Evolutionary conservation across 2,888 invertebrate species (phyloP), one percentile per base, ranked within the genome.

Genomic region (Fissipunctia ypsillon): DNA sequence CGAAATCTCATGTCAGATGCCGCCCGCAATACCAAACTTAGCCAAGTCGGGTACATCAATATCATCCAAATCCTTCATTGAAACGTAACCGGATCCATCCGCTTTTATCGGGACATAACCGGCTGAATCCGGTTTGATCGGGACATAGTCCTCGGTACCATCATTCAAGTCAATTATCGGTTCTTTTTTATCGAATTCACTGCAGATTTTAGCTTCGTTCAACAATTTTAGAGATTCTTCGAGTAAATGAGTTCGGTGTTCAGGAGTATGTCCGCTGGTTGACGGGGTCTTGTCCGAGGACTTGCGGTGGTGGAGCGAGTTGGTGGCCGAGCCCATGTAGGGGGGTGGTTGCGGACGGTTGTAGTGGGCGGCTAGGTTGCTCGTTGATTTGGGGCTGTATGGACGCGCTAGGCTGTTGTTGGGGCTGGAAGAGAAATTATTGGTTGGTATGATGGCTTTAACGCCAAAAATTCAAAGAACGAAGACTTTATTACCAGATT

Each of bases 401-500:
- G 96, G 94, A 9, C 97, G 95, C 41, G 92, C 95, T 3, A 96
- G 92, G 81, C 97, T 97, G 88, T 96, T 97, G 90, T 94, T 96
- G 14, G 97, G 97, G 81, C 97, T 97, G 92, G 4, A 91, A 93
- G 54, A 54, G 3, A 41, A 28, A 3, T 1, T 16, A 28, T 56
- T 41, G 14, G 28, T 41, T 28, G n/a, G 3, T 50, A 28, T 28
- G 10, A 19, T 48, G 19, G 22, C 48, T 48, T 48, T 54, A 9
- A 3, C 3, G 16, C 16, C 16, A 19, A 16, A 54, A 19, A 3
- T 28, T 28, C 16, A 54, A 16, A 28, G 25, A 54, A 54, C 0
- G 7, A 16, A 54, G 28, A 28, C 16, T 28, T 54, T 14, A 16
- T 25, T 25, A 54, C n/a, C n/a, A n/a, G n/a, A n/a, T n/a, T n/a